Evolutionary conservation across 1,140 invertebrate species (phyloP), one percentile per base, ranked within the genome.

Genomic region (Pseudachorutes palmiensis): DNA sequence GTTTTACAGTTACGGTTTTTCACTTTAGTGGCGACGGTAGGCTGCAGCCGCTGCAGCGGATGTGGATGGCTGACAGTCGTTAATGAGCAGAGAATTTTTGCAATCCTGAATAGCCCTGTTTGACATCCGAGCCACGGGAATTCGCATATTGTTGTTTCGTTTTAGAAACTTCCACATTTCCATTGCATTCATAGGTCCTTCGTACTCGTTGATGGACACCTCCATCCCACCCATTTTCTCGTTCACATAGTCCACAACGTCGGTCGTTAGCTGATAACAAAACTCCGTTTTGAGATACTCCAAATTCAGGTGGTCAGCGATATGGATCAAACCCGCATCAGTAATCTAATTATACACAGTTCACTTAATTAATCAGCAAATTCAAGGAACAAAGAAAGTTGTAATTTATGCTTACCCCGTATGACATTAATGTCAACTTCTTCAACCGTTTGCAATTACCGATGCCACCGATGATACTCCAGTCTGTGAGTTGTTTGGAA

Each of bases 131-230:
- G 24, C 24, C 2, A 63, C 22, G 3, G 61, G 22, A 5, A 63
- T 19, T 29, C 16, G 26, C 30, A 63, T 26, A 24, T 48, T 24
- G 26, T 63, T 63, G 61, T 63, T 36, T 14, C 61, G 31, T 24
- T 63, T 63, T 9, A 63, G 36, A 24, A 63, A 63, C 29, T 63
- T 63, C 61, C 61, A 63, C 61, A 63, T 63, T 41, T 63, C 36
- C 30, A 19, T 26, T 3, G 61, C 26, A 26, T 26, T 24, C 30
- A 63, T 63, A 24, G 61, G 61, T 3, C 61, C 61, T 29, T 63
- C 30, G 61, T 63, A 63, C 28, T 63, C 61, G 26, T 63, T 63
- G 31, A 63, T 63, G 9, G 36, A 45, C 5, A 41, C 30, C 2
- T 32, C 33, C 22, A 24, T 36, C 12, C 33, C 61, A 24, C 22